These are phyloP conservation scores for Seladonia tumulorum DNA, from an alignment of 2,888 invertebrate species.

Conservation along the genomic window DNA sequence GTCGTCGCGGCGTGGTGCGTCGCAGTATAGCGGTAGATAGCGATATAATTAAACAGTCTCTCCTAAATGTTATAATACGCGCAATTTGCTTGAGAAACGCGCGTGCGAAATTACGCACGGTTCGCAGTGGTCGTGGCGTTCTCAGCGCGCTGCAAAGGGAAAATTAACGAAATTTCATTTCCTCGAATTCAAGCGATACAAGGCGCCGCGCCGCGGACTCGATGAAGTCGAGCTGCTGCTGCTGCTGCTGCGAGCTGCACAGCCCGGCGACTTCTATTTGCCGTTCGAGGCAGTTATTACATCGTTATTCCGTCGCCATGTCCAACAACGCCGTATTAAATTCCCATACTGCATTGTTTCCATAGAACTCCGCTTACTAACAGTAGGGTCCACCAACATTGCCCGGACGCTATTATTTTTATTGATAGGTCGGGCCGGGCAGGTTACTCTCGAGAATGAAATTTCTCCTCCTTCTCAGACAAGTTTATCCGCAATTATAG, in stretches of 20 bases:
- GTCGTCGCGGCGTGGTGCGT: background rate
- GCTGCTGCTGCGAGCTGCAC: conserved; percentile 16
- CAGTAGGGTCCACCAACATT: conserved; percentile 20
- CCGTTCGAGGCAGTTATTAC: conserved; percentile 69
- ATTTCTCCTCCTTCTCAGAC: background rate
- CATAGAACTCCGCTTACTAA: conserved; percentile 56
- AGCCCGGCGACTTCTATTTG: conserved; percentile 63
- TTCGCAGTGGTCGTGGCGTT: conserved; percentile 25
- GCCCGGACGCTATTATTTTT: conserved; percentile 64
- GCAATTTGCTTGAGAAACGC: conserved; percentile 70
- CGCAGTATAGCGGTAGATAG: conserved; percentile 3
- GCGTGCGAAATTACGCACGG: conserved; percentile 59
- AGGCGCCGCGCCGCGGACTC: conserved; percentile 39
- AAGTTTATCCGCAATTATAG: background rate
- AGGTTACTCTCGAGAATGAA: conserved; percentile 34
- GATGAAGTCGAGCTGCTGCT: conserved; percentile 35
- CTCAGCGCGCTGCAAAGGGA: conserved; percentile 26
- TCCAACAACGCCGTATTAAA: conserved; percentile 66
- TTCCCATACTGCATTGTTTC: conserved; percentile 70
- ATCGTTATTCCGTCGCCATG: conserved; percentile 66
- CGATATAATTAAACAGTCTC: conserved; percentile 67
- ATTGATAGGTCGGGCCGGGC: conserved; percentile 61
- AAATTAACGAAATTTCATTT: conserved; percentile 73
- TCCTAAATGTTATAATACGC: conserved; percentile 63
- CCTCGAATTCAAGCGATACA: conserved; percentile 56